Percentiles rank a stretch among this genome's conserved stretches.
Conservation (phyloP, 2,113 vertebrate species). For the Melanerpes formicivorus region DNA sequence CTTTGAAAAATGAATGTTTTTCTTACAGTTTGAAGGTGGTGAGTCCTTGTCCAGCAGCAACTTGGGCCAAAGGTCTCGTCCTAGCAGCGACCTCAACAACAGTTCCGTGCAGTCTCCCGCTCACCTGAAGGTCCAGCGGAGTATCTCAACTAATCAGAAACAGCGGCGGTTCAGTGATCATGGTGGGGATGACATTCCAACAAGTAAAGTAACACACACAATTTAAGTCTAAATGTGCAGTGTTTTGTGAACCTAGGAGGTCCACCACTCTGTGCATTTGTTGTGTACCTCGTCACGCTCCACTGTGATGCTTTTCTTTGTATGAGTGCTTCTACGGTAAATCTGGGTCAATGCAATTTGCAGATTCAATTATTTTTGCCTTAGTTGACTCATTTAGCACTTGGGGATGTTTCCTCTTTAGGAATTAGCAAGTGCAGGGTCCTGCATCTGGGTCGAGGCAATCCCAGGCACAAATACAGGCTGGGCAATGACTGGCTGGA, state of each 20-base stretch:
- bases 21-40: conserved; percentile 89
- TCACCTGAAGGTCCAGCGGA: conserved; percentile 96
- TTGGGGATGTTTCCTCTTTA: background rate
- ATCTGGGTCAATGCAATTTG: background rate
- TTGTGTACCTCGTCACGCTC: conserved; percentile 46
- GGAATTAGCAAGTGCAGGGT: no score
- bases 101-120: conserved; percentile 93
- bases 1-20: background rate
- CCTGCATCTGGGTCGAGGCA: no score
- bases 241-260: conserved; percentile 57
- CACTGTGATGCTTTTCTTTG: background rate
- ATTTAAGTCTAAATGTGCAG: conserved; percentile 72
- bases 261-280: conserved; percentile 58
- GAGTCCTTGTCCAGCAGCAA: conserved; percentile 89
- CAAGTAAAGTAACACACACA: conserved; percentile 72
- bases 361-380: background rate
- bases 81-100: conserved; percentile 96
- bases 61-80: conserved; percentile 90
- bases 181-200: conserved; percentile 84
- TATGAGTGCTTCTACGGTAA: background rate
- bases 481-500: no score
- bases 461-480: no score
- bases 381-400: background rate
- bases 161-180: conserved; percentile 98
- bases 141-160: conserved; percentile 97